phyloP scores from a whole-genome alignment of 2,888 invertebrate species.

The Stictocephala bisonia region DNA sequence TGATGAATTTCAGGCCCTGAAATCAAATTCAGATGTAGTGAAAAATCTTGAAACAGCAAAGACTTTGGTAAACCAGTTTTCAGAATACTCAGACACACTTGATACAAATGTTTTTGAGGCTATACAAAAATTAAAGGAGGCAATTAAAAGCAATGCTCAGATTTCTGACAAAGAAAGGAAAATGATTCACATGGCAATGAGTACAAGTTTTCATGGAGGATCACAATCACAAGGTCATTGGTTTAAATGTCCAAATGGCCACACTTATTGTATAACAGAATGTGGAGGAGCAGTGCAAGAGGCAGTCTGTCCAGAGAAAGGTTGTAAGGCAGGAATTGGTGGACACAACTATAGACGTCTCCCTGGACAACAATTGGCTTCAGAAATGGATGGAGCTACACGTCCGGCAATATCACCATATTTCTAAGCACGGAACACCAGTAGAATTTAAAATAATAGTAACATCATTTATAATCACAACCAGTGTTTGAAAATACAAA shows the following conservation, averaged over 20 bases:
- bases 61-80: neutral
- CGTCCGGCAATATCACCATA: no score
- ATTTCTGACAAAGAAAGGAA: slow-evolving; percentile 6
- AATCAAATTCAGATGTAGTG: neutral
- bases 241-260: slow-evolving; percentile 15
- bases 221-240: neutral
- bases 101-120: neutral
- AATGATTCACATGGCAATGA: slow-evolving; percentile 25
- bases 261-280: slow-evolving; percentile 7
- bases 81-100: neutral
- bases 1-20: neutral
- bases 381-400: slow-evolving; percentile 69
- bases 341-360: slow-evolving; percentile 67
- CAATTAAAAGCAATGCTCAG: neutral
- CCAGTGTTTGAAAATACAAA: no score
- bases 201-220: neutral
- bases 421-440: no score
- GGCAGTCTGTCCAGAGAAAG: slow-evolving; percentile 67
- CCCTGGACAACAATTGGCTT: slow-evolving; percentile 65
- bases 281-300: slow-evolving; percentile 66
- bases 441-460: no score
- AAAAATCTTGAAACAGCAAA: neutral
- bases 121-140: slow-evolving; percentile 11
- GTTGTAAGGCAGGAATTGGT: slow-evolving; percentile 71
- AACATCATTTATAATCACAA: no score